Conservation (phyloP, 2,113 vertebrate species). For the Verasper variegatus region DNA sequence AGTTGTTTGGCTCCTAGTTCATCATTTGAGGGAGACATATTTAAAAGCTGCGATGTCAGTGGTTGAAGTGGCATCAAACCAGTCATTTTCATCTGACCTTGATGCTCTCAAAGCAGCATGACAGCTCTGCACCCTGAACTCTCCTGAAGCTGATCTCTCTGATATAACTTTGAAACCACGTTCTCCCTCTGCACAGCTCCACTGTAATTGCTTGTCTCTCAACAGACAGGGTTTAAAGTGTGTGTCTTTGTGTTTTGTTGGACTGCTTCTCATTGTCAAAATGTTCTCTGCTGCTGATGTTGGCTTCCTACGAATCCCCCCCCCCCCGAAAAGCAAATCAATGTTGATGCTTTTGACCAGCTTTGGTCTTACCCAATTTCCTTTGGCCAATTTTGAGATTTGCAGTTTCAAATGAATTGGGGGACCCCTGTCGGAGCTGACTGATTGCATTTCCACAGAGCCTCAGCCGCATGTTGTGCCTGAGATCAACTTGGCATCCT, state of each 20-base stretch:
- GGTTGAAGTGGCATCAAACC: conserved; percentile 22
- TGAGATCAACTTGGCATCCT: conserved; percentile 62
- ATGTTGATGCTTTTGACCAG: conserved; percentile 52
- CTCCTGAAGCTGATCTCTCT: neutral
- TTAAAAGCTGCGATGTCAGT: neutral
- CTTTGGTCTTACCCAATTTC: conserved; percentile 55
- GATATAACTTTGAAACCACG: conserved; percentile 2
- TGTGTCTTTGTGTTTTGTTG: conserved; percentile 1
- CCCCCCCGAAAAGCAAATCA: conserved; percentile 45
- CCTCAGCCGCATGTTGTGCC: conserved; percentile 60
- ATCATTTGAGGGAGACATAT: neutral
- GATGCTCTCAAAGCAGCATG: conserved; percentile 24
- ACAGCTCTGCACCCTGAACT: neutral
- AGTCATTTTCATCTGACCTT: conserved; percentile 23
- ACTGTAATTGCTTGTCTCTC: conserved; percentile 25
- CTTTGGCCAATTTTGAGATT: conserved; percentile 69
- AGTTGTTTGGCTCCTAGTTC: neutral
- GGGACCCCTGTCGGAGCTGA: conserved; percentile 57
- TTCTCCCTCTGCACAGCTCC: neutral
- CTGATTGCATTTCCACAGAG: conserved; percentile 76
- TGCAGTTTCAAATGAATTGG: conserved; percentile 70
- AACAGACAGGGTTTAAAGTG: neutral
- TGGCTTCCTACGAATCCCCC: neutral
- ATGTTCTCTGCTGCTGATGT: neutral
- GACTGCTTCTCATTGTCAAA: neutral